phyloP scores from a whole-genome alignment of 2,797 vertebrate species.

The Tragelaphus oryx region DNA sequence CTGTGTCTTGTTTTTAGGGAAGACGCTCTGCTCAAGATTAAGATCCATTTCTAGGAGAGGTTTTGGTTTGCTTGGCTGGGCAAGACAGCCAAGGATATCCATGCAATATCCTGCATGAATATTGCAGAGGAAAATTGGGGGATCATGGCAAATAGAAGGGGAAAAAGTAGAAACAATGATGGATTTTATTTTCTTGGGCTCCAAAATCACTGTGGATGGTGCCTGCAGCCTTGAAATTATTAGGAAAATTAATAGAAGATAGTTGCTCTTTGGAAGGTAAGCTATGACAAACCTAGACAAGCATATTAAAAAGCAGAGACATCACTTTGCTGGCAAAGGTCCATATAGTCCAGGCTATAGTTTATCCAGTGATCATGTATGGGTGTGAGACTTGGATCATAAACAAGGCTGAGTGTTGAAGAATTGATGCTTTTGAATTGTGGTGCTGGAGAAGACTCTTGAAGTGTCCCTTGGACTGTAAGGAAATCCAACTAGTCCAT shows the following conservation, averaged over 20 bases:
- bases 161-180: neutral
- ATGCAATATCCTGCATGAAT: no score
- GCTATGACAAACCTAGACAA: neutral
- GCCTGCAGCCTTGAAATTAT: neutral
- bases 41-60: neutral
- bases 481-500: neutral
- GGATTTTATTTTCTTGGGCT: neutral
- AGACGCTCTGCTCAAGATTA: neutral
- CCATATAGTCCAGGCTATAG: neutral
- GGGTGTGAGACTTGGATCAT: neutral
- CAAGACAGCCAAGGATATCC: neutral
- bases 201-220: neutral
- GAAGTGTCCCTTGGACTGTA: neutral
- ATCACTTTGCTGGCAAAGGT: neutral
- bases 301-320: neutral
- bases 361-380: neutral
- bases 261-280: neutral
- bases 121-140: neutral
- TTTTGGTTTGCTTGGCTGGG: neutral
- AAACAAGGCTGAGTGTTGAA: neutral
- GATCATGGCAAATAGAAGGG: neutral
- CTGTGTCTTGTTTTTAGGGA: neutral
- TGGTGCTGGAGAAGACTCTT: neutral
- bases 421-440: neutral
- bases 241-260: neutral